Percentiles rank a stretch among this genome's conserved stretches.
These are phyloP conservation scores for Scatophagus argus DNA, from an alignment of 2,113 vertebrate genomes.

Conservation along the genomic window DNA sequence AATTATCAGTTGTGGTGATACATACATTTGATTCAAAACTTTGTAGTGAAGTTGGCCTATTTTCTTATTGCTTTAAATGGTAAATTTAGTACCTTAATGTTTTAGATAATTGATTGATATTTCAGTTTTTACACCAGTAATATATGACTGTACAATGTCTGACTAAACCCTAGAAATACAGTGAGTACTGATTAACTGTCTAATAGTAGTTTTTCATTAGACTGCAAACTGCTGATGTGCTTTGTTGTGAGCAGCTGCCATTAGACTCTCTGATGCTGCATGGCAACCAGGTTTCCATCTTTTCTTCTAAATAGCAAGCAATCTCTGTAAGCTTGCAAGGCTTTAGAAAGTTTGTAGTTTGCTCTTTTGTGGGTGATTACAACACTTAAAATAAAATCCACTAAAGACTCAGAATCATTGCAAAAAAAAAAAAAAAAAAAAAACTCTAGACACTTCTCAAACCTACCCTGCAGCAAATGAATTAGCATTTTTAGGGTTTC, in stretches of 20 bases:
- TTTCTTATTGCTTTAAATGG: neutral
- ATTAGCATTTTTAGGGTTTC: neutral
- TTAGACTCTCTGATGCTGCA: neutral
- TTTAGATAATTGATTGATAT: neutral
- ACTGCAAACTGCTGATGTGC: constrained; percentile 11
- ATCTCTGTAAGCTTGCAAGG: neutral
- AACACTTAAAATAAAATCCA: neutral
- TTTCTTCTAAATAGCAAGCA: neutral
- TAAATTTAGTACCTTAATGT: neutral
- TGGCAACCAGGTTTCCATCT: neutral
- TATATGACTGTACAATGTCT: neutral
- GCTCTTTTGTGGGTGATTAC: neutral
- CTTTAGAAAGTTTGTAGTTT: neutral
- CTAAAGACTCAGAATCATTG: neutral
- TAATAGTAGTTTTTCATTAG: constrained; percentile 2
- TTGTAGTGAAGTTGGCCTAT: neutral
- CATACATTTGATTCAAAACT: neutral
- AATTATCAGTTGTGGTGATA: too few species aligned
- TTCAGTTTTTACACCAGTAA: neutral
- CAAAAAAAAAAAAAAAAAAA: neutral
- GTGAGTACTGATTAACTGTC: neutral
- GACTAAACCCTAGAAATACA: neutral
- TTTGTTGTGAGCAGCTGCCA: constrained; percentile 2
- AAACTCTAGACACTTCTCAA: neutral
- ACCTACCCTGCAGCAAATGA: neutral